phyloP scores from a whole-genome alignment of 1,140 invertebrate species.

The Macrostomum lignano region DNA sequence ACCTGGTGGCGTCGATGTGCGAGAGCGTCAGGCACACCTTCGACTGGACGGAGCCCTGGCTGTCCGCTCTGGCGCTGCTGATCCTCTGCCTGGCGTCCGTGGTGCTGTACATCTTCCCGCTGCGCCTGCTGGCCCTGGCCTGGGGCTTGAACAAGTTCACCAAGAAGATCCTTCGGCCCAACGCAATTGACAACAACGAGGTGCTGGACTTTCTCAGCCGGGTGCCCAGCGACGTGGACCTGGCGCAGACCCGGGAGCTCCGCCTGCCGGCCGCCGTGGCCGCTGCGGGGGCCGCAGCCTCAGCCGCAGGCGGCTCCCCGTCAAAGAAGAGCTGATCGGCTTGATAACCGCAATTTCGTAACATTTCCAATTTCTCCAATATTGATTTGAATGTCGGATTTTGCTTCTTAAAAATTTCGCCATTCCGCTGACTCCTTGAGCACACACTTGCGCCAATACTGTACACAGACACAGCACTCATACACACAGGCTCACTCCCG shows the following conservation, averaged over 20 bases:
- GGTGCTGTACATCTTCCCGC: conserved; percentile 60
- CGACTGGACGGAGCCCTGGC: conserved; percentile 81
- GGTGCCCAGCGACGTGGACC: conserved; percentile 70
- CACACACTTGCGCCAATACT: no score
- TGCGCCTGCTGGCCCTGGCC: conserved; percentile 62
- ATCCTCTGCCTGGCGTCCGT: conserved; percentile 38
- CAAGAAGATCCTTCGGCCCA: conserved; percentile 59
- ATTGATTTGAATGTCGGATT: no score
- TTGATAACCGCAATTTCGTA: no score
- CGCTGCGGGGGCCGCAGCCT: conserved; percentile 10
- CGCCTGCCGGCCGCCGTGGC: conserved; percentile 4
- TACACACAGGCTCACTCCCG: no score
- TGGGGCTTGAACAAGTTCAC: conserved; percentile 95
- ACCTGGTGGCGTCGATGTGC: conserved; percentile 58
- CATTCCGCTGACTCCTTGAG: no score
- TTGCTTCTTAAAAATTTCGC: no score
- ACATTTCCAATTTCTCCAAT: no score
- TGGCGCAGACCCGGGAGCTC: conserved; percentile 28
- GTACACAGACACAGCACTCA: no score
- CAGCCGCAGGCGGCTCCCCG: conserved; percentile 6
- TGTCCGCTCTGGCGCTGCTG: conserved; percentile 63
- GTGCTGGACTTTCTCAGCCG: conserved; percentile 70
- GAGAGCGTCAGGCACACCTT: conserved; percentile 71
- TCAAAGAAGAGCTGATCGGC: no score
- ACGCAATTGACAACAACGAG: conserved; percentile 87